phyloP scores from a whole-genome alignment of 2,888 invertebrate genomes.

The Netelia virgata region DNA sequence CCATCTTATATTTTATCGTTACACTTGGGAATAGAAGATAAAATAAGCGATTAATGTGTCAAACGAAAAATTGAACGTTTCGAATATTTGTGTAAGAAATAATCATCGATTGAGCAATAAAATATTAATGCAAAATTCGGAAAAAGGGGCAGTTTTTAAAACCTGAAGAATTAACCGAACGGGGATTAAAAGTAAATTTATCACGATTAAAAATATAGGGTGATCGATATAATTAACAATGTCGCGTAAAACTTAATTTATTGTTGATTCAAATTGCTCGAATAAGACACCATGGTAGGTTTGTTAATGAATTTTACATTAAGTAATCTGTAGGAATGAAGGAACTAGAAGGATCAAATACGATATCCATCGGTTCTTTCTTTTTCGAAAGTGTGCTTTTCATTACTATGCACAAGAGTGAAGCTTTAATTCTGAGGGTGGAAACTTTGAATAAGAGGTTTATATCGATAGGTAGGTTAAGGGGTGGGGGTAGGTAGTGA shows the following conservation, averaged over 20 bases:
- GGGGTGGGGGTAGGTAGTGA: slow-evolving; percentile 8
- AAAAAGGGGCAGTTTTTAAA: too few relatives aligned
- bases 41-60: neutral
- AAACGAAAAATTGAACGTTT: neutral
- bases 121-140: neutral
- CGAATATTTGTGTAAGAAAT: neutral
- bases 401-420: neutral
- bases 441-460: neutral
- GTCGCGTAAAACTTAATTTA: too few relatives aligned
- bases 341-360: neutral
- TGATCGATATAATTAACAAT: too few relatives aligned
- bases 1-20: neutral
- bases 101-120: neutral
- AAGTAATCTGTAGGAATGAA: slow-evolving; percentile 1
- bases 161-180: too few relatives aligned
- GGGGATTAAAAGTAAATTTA: too few relatives aligned
- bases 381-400: slow-evolving; percentile 3
- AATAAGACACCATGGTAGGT: too few relatives aligned
- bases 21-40: neutral
- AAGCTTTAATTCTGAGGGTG: neutral
- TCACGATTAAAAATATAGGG: too few relatives aligned
- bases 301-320: neutral
- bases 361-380: neutral
- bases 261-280: too few relatives aligned
- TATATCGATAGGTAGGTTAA: neutral